Evolutionary conservation across 1,140 invertebrate genomes (phyloP).

Genomic region (Euwallacea similis): DNA sequence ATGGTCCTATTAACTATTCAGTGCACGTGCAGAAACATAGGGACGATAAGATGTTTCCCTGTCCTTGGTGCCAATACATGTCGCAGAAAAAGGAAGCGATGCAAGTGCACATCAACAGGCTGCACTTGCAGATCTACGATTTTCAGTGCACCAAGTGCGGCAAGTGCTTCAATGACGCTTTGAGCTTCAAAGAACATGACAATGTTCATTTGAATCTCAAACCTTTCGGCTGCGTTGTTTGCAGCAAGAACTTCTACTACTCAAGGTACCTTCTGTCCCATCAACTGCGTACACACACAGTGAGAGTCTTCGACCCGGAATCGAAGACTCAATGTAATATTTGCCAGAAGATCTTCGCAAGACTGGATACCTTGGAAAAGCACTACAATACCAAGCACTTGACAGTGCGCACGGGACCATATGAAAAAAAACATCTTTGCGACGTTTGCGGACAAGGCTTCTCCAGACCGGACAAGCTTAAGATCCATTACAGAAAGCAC

Average conservation of each 20-base stretch:
- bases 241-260: slow-evolving; percentile 63
- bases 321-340: slow-evolving; percentile 45
- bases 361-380: slow-evolving; percentile 55
- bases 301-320: slow-evolving; percentile 41
- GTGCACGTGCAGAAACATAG: slow-evolving; percentile 43
- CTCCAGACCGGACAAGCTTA: slow-evolving; percentile 61
- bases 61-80: slow-evolving; percentile 44
- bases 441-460: slow-evolving; percentile 61
- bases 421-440: slow-evolving; percentile 55
- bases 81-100: slow-evolving; percentile 42
- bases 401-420: slow-evolving; percentile 49
- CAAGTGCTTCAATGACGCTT: slow-evolving; percentile 54
- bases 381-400: slow-evolving; percentile 59
- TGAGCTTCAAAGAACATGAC: slow-evolving; percentile 58
- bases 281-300: slow-evolving; percentile 55
- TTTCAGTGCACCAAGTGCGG: slow-evolving; percentile 58
- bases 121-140: slow-evolving; percentile 50
- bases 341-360: slow-evolving; percentile 56
- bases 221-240: slow-evolving; percentile 66
- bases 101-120: slow-evolving; percentile 42
- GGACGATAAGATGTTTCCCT: slow-evolving; percentile 40
- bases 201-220: slow-evolving; percentile 70
- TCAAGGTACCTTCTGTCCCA: slow-evolving; percentile 55
- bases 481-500: slow-evolving; percentile 64
- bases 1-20: slow-evolving; percentile 43